A percentile compares a stretch with the other conserved stretches of the same genome.
These are phyloP conservation scores for Calyptomena viridis DNA, from an alignment of 2,113 vertebrate genomes.

Conservation along the genomic window DNA sequence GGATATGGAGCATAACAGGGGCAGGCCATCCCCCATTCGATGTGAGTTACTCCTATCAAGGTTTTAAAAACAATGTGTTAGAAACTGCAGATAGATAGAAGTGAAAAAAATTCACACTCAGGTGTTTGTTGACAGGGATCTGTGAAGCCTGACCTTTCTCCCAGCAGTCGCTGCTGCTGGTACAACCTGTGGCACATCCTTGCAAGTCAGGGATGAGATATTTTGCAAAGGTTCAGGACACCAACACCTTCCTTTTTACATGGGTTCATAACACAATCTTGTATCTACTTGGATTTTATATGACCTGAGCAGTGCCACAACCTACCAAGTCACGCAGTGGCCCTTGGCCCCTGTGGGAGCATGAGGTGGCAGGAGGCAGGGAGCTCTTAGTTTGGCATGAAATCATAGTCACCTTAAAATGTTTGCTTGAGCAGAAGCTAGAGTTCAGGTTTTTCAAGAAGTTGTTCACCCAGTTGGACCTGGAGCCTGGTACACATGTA, in stretches of 20 bases:
- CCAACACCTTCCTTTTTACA: neutral
- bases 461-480: neutral
- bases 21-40: neutral
- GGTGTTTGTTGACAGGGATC: too few relatives aligned
- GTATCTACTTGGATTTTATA: neutral
- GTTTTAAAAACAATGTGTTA: neutral
- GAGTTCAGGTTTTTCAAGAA: neutral
- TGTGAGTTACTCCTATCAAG: neutral
- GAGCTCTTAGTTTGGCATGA: neutral
- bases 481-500: neutral
- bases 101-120: neutral
- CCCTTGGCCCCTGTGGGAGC: neutral
- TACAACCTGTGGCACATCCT: neutral
- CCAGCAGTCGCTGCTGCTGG: accelerated
- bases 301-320: neutral
- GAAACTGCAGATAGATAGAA: neutral
- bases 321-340: neutral
- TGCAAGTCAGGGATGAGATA: neutral
- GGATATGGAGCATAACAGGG: neutral
- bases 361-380: neutral
- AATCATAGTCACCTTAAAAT: neutral
- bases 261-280: neutral
- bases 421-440: neutral
- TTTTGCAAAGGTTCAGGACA: neutral
- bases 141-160: neutral